These are phyloP conservation scores for Pitta sordida DNA, from an alignment of 2,113 vertebrate genomes.

Conservation along the genomic window DNA sequence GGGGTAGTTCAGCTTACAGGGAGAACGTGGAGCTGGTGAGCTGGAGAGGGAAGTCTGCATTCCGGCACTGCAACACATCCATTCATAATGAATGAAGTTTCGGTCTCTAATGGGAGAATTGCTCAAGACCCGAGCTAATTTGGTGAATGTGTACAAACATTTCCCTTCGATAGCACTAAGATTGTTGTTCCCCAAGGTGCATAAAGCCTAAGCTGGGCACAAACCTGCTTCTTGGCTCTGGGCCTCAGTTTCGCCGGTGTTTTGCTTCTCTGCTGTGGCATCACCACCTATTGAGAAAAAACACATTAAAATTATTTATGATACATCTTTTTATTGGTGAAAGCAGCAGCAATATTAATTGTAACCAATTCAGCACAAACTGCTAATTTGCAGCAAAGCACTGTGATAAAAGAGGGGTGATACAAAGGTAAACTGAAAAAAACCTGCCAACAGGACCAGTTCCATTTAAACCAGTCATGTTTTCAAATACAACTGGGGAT, in stretches of 20 bases:
- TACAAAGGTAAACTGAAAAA: conserved; percentile 22
- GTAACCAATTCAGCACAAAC: conserved; percentile 27
- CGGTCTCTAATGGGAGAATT: background rate
- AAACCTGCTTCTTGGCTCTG: conserved; percentile 69
- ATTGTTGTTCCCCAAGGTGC: conserved; percentile 44
- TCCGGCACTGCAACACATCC: background rate
- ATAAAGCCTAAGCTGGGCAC: conserved; percentile 35
- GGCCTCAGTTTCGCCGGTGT: conserved; percentile 8
- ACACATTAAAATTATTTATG: conserved; percentile 29
- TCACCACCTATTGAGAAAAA: conserved; percentile 66
- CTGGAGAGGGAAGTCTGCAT: background rate
- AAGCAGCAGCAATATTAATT: conserved; percentile 49
- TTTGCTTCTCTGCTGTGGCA: conserved; percentile 32
- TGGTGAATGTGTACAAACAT: conserved; percentile 16
- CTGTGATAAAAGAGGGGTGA: background rate
- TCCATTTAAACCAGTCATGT: background rate
- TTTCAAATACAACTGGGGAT: background rate
- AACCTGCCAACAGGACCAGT: background rate
- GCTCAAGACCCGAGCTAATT: background rate
- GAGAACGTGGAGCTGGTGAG: background rate
- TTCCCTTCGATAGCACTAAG: conserved; percentile 12
- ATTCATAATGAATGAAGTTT: background rate
- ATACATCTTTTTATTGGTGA: conserved; percentile 31
- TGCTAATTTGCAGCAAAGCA: background rate
- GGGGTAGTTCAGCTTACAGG: background rate